These are phyloP conservation scores for Gymnothorax reevesii DNA, from an alignment of 2,797 vertebrate species.

Conservation along the genomic window DNA sequence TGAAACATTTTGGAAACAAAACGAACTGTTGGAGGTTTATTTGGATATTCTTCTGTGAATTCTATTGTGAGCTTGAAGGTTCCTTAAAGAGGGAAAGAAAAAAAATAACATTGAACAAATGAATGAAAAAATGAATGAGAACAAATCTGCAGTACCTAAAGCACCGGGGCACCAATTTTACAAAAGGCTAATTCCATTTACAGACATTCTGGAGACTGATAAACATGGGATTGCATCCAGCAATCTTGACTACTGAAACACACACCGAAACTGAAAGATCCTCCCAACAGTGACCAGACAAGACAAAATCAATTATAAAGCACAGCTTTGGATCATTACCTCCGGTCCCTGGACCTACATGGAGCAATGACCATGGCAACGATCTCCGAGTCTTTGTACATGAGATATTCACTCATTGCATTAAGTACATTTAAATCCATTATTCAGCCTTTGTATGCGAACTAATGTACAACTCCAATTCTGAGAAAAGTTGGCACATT, in stretches of 20 bases:
- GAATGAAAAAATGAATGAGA: not conserved
- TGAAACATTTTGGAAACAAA: slow-evolving; percentile 99
- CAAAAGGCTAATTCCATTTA: not conserved
- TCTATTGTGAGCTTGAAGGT: slow-evolving; percentile 99
- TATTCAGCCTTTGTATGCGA: too few species aligned
- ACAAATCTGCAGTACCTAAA: not conserved
- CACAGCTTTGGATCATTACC: not conserved
- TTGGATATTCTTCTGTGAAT: slow-evolving; percentile 99
- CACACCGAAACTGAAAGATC: not conserved
- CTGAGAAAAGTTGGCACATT: too few species aligned
- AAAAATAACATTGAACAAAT: not conserved
- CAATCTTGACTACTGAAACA: not conserved
- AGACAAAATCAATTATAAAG: not conserved
- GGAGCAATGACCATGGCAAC: not conserved
- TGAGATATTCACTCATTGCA: too few species aligned
- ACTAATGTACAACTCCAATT: too few species aligned
- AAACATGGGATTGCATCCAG: not conserved
- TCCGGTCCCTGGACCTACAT: not conserved
- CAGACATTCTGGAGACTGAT: not conserved
- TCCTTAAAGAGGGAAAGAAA: slow-evolving; percentile 70
- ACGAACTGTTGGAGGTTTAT: slow-evolving; percentile 97
- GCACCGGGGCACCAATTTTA: not conserved
- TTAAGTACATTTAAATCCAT: not conserved
- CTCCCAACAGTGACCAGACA: not conserved
- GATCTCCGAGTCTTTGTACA: not conserved